phyloP scores from a whole-genome alignment of 2,888 invertebrate species.

The Oxycera nigricornis region DNA sequence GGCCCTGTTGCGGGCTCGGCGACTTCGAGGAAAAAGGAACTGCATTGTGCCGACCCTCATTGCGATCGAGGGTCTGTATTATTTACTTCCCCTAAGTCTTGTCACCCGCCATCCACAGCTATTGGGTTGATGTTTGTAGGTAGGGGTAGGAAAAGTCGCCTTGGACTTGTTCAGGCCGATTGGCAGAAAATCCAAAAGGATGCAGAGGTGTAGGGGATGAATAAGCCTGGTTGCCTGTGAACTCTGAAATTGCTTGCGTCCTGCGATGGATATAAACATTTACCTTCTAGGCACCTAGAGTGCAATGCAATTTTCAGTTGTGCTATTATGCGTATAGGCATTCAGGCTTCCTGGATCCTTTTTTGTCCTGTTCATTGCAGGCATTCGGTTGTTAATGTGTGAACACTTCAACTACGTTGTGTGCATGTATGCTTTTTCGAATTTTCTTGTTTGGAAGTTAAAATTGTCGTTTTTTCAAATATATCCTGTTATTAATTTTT shows the following conservation, averaged over 20 bases:
- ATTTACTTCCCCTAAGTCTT: neutral
- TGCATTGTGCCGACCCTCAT: constrained; percentile 27
- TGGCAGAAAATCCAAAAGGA: neutral
- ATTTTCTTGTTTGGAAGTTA: neutral
- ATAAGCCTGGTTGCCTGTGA: neutral
- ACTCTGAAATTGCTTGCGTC: neutral
- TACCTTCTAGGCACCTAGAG: neutral
- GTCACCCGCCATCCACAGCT: neutral
- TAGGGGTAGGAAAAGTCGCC: neutral
- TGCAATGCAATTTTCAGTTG: constrained; percentile 4
- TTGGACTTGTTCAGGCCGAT: neutral
- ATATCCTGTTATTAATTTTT: neutral
- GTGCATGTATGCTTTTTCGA: neutral
- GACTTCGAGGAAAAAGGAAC: constrained; percentile 21
- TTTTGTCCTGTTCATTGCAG: neutral
- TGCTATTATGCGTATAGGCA: neutral
- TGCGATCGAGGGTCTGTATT: neutral
- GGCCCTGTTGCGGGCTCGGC: neutral
- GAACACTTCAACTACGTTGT: neutral
- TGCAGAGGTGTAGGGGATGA: neutral
- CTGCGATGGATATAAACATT: neutral
- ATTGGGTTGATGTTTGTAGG: neutral
- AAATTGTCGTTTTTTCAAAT: neutral
- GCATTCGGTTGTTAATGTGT: neutral
- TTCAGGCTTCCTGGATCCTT: neutral